These are phyloP conservation scores for Echinarachnius parma DNA, from an alignment of 53 echinoderm and acorn worm species.

Conservation along the genomic window DNA sequence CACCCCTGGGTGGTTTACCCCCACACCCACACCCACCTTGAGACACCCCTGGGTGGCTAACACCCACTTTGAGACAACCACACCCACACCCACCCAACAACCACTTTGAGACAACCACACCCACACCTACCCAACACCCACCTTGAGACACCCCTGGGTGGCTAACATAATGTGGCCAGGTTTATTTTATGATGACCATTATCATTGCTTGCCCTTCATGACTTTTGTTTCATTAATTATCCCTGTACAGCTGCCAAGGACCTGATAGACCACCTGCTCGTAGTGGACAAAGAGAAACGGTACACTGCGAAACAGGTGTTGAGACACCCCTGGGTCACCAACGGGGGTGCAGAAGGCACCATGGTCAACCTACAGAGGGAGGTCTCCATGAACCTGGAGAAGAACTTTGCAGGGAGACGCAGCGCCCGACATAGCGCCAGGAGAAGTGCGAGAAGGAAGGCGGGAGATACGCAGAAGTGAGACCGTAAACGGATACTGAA, in stretches of 20 bases:
- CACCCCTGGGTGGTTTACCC: no score
- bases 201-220: no score
- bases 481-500: no score
- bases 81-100: no score
- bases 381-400: conserved; percentile 96
- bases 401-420: conserved; percentile 79
- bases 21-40: conserved; percentile 67
- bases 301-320: conserved; percentile 79
- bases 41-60: conserved; percentile 79
- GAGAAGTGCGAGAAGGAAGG: no score
- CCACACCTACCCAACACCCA: no score
- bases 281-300: conserved; percentile 70
- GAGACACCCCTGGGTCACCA: conserved; percentile 78
- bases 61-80: no score
- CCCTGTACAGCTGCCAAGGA: conserved; percentile 79
- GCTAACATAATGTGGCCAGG: no score
- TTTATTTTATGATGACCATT: no score
- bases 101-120: no score
- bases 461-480: conserved; percentile 8
- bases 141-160: conserved; percentile 82
- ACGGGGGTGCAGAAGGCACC: conserved; percentile 47
- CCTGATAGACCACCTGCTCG: conserved; percentile 81
- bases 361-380: conserved; percentile 88
- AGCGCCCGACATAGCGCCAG: no score
- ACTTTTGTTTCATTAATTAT: no score